Evolutionary conservation across 2,113 vertebrate species (phyloP), one percentile per base, ranked within the genome.

Genomic region (Psittacus erithacus): DNA sequence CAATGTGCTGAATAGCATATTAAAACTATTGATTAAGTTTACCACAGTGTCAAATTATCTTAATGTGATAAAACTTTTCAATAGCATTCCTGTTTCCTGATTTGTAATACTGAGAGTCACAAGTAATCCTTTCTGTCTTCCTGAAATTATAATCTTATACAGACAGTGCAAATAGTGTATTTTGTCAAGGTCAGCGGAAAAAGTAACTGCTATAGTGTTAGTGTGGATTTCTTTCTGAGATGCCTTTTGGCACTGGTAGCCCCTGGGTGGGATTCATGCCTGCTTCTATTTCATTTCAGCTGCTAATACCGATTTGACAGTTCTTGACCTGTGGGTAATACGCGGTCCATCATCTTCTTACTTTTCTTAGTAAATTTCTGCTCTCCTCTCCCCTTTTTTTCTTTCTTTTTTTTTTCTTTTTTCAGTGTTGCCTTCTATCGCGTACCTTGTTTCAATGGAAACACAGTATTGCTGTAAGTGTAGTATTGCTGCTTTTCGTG

Each of bases 101-200:
- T 65, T 74, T 86, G 9, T 20, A 73, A 16, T 17, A 50, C 13
- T 29, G 10, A 33, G 6, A 89, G n/a, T 52, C 67, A 76, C 17
- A 69, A 86, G 29, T 13, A 64, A 85, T 47, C 33, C 13, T 57
- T 78, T 38, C 41, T 35, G 3, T 87, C 41, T 53, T 95, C 86
- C 52, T 87, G 71, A 80, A 84, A 70, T 47, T 6, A 47, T 44
- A 74, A 17, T 76, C 39, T 64, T 65, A 29, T 88, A n/a, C 53
- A 82, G 69, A 63, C 7, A 83, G 46, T 82, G 71, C 63, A 80
- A 96, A 95, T 33, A 69, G 29, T 79, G 19, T 14, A 53, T 90
- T 93, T 92, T 83, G 53, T 83, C 86, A 97, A 96, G 92, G 96
- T 96, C 95, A 96, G 69, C 92, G 76, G 47, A 74, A 82, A 92